Conservation (phyloP, 2,797 vertebrate genomes). For the Percopsis omiscomaycus region DNA sequence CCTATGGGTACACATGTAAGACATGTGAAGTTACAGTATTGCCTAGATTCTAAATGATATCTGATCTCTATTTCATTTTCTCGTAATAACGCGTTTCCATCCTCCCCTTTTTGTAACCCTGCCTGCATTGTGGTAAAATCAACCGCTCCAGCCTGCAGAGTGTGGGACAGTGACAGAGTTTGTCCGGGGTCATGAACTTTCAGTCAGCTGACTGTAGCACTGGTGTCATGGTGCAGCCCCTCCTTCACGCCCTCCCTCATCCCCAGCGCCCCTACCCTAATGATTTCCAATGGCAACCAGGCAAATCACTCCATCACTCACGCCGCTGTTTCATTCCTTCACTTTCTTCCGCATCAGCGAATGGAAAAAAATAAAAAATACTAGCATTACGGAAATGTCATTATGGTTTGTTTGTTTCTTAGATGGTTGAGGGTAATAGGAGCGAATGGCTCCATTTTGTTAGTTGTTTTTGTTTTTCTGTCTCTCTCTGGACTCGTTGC, state of each 20-base stretch:
- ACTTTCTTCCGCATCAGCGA: conserved; percentile 26
- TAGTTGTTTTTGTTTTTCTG: conserved; percentile 45
- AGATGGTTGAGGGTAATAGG: conserved; percentile 48
- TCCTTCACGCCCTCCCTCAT: conserved; percentile 29
- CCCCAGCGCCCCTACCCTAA: conserved; percentile 59
- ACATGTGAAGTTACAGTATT: too few relatives aligned
- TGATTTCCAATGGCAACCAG: conserved; percentile 64
- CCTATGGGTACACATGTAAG: too few relatives aligned
- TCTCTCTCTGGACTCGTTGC: conserved; percentile 55
- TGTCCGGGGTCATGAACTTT: conserved; percentile 50
- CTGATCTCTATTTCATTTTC: too few relatives aligned
- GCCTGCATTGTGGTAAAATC: too few relatives aligned
- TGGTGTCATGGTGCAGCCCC: conserved; percentile 38
- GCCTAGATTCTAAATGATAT: too few relatives aligned
- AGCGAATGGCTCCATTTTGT: conserved; percentile 46
- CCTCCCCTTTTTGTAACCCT: too few relatives aligned
- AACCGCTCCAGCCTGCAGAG: conserved; percentile 6
- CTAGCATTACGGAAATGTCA: conserved; percentile 22
- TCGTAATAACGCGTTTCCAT: too few relatives aligned
- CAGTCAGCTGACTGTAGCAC: conserved; percentile 50
- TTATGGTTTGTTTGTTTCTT: conserved; percentile 54
- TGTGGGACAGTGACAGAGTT: conserved; percentile 32
- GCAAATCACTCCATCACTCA: conserved; percentile 62
- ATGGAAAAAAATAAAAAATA: conserved; percentile 15
- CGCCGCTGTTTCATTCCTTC: conserved; percentile 26